These are phyloP conservation scores for Cyclina sinensis DNA, from an alignment of 1,140 invertebrate species.

Conservation along the genomic window DNA sequence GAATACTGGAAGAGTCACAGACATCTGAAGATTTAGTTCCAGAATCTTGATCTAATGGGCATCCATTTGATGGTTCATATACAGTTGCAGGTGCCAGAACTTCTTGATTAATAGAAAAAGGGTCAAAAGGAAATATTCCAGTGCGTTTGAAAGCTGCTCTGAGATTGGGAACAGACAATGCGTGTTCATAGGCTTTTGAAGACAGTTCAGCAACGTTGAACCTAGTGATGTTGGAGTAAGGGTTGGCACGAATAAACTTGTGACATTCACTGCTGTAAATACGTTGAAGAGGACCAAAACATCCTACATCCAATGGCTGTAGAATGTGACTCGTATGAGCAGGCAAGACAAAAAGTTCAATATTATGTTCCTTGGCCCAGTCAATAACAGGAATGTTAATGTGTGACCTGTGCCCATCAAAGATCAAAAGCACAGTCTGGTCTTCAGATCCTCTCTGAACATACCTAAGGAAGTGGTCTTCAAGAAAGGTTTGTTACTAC, in stretches of 20 bases:
- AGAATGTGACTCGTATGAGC: conserved; percentile 55
- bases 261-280: no score
- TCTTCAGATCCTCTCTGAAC: background rate
- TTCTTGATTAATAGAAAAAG: background rate
- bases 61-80: no score
- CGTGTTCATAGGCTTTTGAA: background rate
- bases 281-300: no score
- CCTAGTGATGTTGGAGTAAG: no score
- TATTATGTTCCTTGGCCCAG: background rate
- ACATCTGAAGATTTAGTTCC: no score
- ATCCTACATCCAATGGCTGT: no score
- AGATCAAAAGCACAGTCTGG: background rate
- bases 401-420: background rate
- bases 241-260: no score
- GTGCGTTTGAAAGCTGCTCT: background rate
- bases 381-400: no score
- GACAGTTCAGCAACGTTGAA: background rate
- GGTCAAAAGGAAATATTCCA: conserved; percentile 7
- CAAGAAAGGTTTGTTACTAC: background rate
- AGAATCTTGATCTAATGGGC: no score
- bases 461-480: background rate
- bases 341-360: background rate
- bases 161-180: no score
- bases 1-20: no score
- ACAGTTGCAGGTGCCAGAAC: no score